A percentile compares a stretch with the other conserved stretches of the same genome.
phyloP scores from a whole-genome alignment of 2,888 invertebrate species.

The Parnassius smintheus region DNA sequence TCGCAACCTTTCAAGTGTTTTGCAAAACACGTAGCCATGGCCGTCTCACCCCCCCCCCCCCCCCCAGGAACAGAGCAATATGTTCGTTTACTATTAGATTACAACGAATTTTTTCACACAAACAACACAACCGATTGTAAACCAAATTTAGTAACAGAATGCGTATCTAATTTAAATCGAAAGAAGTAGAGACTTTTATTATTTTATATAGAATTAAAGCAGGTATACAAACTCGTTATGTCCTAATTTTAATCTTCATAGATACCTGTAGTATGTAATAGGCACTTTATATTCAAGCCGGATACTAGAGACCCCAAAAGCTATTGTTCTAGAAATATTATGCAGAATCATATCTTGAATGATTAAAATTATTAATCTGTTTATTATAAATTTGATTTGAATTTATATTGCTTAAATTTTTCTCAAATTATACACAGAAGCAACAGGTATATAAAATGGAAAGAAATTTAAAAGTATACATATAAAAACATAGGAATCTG shows the following conservation, averaged over 20 bases:
- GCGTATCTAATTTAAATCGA: not conserved
- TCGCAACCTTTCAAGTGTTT: too few relatives aligned
- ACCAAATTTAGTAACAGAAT: too few relatives aligned
- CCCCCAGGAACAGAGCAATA: too few relatives aligned
- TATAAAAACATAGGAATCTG: not conserved
- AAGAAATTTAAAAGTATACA: not conserved
- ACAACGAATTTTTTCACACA: too few relatives aligned
- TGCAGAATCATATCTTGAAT: not conserved
- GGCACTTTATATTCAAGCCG: slow-evolving; percentile 17
- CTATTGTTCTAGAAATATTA: slow-evolving; percentile 18
- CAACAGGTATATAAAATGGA: too few relatives aligned
- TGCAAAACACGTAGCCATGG: too few relatives aligned
- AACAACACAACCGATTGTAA: too few relatives aligned
- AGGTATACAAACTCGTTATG: not conserved
- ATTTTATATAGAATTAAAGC: not conserved
- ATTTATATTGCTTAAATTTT: not conserved
- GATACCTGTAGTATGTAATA: slow-evolving; percentile 1
- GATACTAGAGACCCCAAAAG: slow-evolving; percentile 6
- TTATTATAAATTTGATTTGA: not conserved
- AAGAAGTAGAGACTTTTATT: not conserved
- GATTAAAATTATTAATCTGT: not conserved
- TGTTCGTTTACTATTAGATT: too few relatives aligned
- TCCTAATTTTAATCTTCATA: slow-evolving; percentile 12
- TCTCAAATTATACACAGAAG: not conserved
- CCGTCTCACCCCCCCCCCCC: too few relatives aligned